Evolutionary conservation across 2,888 invertebrate species (phyloP), one percentile per base, ranked within the genome.

Genomic region (Ashinkailepas kermadecensis): DNA sequence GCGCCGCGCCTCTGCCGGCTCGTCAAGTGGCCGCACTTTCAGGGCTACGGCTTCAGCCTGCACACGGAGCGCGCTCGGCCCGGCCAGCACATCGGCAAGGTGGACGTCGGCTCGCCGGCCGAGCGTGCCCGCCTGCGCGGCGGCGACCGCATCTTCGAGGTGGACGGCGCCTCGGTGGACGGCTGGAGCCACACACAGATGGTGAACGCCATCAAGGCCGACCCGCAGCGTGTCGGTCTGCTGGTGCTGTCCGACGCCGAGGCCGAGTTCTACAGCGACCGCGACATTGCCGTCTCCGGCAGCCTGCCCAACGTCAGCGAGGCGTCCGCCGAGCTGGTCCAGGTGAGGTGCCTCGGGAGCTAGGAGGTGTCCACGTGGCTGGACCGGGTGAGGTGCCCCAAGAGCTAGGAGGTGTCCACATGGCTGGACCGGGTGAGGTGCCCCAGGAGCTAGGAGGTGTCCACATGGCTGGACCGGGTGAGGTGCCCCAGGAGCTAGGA

Each of bases 41-140:
- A 97, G 88, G 99, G 99, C 64, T 99, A 98, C 88, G 99, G 99
- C 23, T 99, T 99, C 89, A 99, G 99, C 89, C 90, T 99, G 85
- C 98, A 99, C 89, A 97, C 98, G 62, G 98, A 98, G 89, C 96
- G 96, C 87, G 93, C 94, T 83, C 95, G 95, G 88, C 93, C 93
- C 11, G 97, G 97, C 62, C 98, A 98, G 88, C 97, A 93, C 88
- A 96, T 98, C 87, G 98, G 98, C 65, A 97, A 97, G 89, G 96
- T 99, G 82, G 99, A 99, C 89, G 94, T 95, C 11, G 95, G 93
- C 84, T 95, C 95, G 80, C 95, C 95, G 81, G 94, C 95, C 13
- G 94, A 95, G 88, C 88, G 90, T 56, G 94, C 95, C 25, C 95
- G 95, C 8, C 88, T 95, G 81, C 89, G 90, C 82, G 93, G 95